Conservation (phyloP, 2,113 vertebrate species). For the Euleptes europaea region DNA sequence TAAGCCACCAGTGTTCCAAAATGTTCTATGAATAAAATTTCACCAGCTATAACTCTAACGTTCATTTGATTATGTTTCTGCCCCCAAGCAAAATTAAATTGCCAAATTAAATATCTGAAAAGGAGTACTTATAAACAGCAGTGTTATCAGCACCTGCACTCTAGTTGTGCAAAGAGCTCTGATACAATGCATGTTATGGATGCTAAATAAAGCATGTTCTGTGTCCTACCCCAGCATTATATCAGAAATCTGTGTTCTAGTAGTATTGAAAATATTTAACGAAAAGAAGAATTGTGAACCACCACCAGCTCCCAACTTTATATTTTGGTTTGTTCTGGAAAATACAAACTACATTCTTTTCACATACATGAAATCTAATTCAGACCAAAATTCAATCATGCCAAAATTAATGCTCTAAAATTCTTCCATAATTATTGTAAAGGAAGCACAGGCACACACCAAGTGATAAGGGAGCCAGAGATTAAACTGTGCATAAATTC, state of each 20-base stretch:
- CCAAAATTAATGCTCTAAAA: conserved; percentile 65
- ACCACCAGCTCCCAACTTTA: background rate
- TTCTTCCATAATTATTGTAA: conserved; percentile 70
- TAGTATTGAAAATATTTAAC: background rate
- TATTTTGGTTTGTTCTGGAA: background rate
- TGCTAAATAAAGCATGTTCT: conserved; percentile 37
- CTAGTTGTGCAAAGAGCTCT: background rate
- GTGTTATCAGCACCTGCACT: conserved; percentile 12
- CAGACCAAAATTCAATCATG: conserved; percentile 68
- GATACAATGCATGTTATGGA: background rate
- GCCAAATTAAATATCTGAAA: conserved; percentile 31
- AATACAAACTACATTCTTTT: background rate
- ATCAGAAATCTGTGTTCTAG: background rate
- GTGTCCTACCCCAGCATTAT: background rate
- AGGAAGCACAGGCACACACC: conserved; percentile 52
- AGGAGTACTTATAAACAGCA: background rate
- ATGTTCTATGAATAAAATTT: background rate
- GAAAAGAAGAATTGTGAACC: background rate
- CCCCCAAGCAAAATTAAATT: conserved; percentile 11
- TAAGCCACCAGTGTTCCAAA: background rate
- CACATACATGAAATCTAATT: background rate
- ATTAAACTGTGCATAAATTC: conserved; percentile 73
- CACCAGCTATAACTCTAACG: background rate
- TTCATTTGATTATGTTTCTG: background rate
- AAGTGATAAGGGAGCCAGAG: conserved; percentile 53